Percentiles rank a stretch among this genome's conserved stretches.
phyloP scores from a whole-genome alignment of 2,113 vertebrate genomes.

The Notiomystis cincta region DNA sequence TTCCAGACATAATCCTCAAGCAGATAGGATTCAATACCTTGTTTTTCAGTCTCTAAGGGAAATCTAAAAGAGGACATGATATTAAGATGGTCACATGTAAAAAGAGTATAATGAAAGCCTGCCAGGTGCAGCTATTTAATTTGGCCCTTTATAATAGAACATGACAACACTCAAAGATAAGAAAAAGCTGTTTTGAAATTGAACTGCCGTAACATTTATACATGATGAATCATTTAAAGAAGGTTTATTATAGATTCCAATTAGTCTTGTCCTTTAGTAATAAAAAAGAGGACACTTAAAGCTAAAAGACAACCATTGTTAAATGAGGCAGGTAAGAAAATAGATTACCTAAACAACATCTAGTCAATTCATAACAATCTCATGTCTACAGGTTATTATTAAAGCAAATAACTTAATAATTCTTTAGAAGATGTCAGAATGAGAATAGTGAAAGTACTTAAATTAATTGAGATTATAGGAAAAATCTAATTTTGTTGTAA shows the following conservation, averaged over 20 bases:
- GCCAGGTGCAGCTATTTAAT: neutral
- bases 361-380: neutral
- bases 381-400: neutral
- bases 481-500: neutral
- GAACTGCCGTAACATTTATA: neutral
- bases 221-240: neutral
- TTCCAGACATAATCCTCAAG: neutral
- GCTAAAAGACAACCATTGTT: neutral
- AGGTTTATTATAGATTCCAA: neutral
- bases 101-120: neutral
- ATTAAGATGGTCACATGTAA: neutral
- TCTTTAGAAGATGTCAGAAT: neutral
- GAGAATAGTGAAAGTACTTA: neutral
- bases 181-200: slow-evolving; percentile 1
- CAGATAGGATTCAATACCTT: neutral
- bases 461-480: neutral
- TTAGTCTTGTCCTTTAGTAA: neutral
- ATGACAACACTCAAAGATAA: neutral
- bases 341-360: neutral
- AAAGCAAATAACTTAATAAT: neutral
- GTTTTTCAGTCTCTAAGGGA: neutral
- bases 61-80: neutral
- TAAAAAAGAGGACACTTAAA: neutral
- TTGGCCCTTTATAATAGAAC: neutral
- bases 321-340: neutral